Percentiles rank a stretch among this genome's conserved stretches.
These are phyloP conservation scores for Sisor rabdophorus DNA, from an alignment of 2,113 vertebrate species.

Conservation along the genomic window DNA sequence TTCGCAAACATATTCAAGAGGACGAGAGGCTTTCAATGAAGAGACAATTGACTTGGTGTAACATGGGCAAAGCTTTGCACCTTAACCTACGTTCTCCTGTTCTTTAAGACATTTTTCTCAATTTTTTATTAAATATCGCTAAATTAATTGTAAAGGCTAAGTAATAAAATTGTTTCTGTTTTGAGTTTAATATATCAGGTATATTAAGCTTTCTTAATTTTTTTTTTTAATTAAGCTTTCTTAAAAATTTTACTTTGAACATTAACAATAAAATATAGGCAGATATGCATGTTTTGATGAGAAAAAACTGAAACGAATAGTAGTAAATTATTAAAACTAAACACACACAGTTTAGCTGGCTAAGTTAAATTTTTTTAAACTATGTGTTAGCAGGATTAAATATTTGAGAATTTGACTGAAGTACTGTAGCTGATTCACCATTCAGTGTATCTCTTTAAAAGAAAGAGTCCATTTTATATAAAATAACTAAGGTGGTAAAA, in stretches of 20 bases:
- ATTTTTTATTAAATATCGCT: background rate
- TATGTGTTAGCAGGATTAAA: constrained; percentile 62
- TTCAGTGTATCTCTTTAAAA: constrained; percentile 58
- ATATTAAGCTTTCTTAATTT: background rate
- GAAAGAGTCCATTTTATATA: background rate
- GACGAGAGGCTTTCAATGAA: constrained; percentile 46
- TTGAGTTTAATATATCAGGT: background rate
- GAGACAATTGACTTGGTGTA: constrained; percentile 49
- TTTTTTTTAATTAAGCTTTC: background rate
- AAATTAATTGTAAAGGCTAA: background rate
- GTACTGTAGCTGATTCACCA: constrained; percentile 60
- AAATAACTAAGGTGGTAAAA: constrained; percentile 27
- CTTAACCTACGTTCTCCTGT: constrained; percentile 27
- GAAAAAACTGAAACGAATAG: background rate
- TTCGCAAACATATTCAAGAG: constrained; percentile 47
- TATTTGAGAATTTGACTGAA: constrained; percentile 59
- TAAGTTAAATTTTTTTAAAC: constrained; percentile 48
- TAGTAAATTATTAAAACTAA: constrained; percentile 30
- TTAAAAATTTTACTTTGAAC: background rate
- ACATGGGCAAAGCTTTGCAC: constrained; percentile 28
- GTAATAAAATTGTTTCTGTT: constrained; percentile 1
- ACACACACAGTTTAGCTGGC: constrained; percentile 34
- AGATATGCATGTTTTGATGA: too few species aligned
- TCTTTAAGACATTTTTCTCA: background rate
- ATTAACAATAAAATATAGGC: background rate